A percentile compares a stretch with the other conserved stretches of the same genome.
Conservation (phyloP, 2,113 vertebrate genomes). For the Prunella himalayana region DNA sequence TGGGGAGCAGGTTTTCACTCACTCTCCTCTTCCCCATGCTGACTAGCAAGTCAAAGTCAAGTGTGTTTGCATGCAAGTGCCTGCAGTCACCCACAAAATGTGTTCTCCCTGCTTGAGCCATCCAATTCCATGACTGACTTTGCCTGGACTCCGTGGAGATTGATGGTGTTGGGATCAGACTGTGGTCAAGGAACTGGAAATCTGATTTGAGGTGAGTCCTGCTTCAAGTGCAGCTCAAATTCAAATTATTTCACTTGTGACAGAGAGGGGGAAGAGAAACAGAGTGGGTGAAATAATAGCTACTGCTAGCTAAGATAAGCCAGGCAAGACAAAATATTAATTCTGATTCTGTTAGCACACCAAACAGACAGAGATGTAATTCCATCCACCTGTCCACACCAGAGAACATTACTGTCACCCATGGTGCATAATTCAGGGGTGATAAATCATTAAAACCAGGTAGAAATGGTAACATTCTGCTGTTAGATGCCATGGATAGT, state of each 20-base stretch:
- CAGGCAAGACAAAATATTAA: constrained; percentile 24
- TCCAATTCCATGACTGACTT: not conserved
- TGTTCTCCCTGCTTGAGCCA: not conserved
- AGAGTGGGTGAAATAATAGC: not conserved
- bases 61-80: not conserved
- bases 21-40: not conserved
- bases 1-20: not conserved
- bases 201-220: constrained; percentile 12
- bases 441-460: not conserved
- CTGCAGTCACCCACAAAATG: not conserved
- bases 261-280: not conserved
- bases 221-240: not conserved
- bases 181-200: not conserved
- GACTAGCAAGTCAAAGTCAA: not conserved
- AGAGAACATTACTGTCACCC: not conserved
- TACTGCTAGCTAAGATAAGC: constrained; percentile 26
- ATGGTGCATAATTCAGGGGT: not conserved
- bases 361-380: not conserved
- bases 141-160: not conserved
- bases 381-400: not conserved
- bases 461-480: not conserved
- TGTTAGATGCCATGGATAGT: not conserved
- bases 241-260: not conserved
- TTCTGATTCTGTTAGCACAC: constrained; percentile 38
- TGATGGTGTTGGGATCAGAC: not conserved